Conservation (phyloP, 1,140 invertebrate genomes). For the Trachymyrmex cornetzi region DNA sequence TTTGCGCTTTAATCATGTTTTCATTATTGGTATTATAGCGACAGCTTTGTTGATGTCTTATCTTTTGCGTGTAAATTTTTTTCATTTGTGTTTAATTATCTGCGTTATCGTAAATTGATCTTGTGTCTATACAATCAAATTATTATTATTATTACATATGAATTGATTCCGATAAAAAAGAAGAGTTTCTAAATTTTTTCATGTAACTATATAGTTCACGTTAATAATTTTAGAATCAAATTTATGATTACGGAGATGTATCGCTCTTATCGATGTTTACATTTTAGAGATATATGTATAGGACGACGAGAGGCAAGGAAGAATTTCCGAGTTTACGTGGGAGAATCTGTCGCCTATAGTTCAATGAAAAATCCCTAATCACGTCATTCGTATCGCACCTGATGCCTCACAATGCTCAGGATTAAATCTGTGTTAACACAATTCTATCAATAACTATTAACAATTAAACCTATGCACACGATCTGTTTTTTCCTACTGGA, state of each 20-base stretch:
- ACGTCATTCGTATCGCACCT: conserved; percentile 38
- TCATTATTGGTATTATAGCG: neutral
- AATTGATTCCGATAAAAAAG: neutral
- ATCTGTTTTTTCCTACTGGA: no score
- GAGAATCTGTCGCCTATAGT: neutral
- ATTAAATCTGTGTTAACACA: conserved; percentile 15
- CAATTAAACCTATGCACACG: no score
- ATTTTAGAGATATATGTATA: conserved; percentile 6
- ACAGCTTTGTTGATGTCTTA: neutral
- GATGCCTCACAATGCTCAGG: neutral
- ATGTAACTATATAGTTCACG: neutral
- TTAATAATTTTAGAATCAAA: neutral
- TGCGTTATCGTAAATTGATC: no score
- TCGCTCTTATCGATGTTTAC: neutral
- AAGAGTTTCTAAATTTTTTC: neutral
- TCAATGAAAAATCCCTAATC: conserved; percentile 42
- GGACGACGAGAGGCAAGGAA: neutral
- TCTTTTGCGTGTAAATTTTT: neutral
- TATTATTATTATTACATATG: neutral
- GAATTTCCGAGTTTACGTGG: conserved; percentile 16
- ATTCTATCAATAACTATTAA: conserved; percentile 4
- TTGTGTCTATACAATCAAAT: neutral
- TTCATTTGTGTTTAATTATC: neutral
- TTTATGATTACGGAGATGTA: neutral
- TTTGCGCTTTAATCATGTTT: neutral